Percentiles rank a stretch among this genome's conserved stretches.
Conservation (phyloP, 2,888 invertebrate species). For the Lasiommata megera region DNA sequence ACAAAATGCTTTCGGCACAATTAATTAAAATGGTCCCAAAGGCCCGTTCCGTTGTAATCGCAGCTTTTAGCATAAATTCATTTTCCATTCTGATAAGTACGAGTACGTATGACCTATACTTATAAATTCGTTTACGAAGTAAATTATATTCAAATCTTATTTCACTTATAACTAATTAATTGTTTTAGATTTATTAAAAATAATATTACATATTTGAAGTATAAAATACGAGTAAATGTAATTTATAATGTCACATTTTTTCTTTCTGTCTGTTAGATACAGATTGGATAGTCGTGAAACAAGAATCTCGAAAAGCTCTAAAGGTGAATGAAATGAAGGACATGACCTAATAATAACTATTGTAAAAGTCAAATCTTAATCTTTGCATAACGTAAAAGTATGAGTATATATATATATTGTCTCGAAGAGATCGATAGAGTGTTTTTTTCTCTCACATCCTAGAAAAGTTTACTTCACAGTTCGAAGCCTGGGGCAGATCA, state of each 20-base stretch:
- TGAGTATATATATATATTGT: background rate
- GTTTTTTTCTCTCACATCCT: background rate
- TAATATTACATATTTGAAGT: too few relatives aligned
- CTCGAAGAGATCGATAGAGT: background rate
- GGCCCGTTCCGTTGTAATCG: background rate
- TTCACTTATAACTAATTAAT: background rate
- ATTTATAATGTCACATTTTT: too few relatives aligned
- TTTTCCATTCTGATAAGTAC: conserved; percentile 1
- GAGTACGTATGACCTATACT: background rate
- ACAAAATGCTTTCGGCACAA: background rate
- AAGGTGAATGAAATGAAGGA: too few relatives aligned
- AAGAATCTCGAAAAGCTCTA: too few relatives aligned
- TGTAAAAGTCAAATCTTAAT: too few relatives aligned
- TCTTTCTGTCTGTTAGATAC: too few relatives aligned
- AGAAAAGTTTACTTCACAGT: background rate
- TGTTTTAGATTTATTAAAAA: too few relatives aligned
- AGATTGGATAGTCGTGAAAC: too few relatives aligned
- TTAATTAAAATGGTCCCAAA: background rate
- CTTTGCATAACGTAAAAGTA: too few relatives aligned
- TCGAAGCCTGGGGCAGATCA: background rate
- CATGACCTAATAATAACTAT: too few relatives aligned
- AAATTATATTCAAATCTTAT: background rate
- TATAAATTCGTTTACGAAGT: background rate
- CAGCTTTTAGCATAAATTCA: conserved; percentile 2
- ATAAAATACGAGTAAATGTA: too few relatives aligned